Percentiles rank a stretch among this genome's conserved stretches.
These are phyloP conservation scores for Leucopsar rothschildi DNA, from an alignment of 2,113 vertebrate genomes.

Conservation along the genomic window DNA sequence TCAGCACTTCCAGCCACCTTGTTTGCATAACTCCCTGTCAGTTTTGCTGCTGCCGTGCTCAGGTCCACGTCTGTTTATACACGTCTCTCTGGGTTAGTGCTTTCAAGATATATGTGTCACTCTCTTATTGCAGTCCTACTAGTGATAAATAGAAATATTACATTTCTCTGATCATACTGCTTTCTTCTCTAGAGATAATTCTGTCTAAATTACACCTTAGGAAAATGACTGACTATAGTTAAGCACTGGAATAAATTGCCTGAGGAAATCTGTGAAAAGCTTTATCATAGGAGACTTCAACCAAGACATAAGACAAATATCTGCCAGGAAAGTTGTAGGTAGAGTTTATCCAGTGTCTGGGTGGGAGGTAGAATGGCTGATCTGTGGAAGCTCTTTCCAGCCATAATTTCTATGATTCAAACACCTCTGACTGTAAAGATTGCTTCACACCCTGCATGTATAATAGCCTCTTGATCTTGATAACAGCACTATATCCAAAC, in stretches of 20 bases:
- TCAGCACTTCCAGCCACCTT: neutral
- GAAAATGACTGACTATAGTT: neutral
- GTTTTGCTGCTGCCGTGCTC: neutral
- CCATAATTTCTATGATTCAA: conserved; percentile 41
- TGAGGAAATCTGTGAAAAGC: neutral
- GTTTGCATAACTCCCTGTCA: neutral
- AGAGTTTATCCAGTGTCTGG: neutral
- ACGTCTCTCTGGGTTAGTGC: neutral
- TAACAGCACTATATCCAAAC: neutral
- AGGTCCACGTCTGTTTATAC: neutral
- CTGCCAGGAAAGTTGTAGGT: neutral
- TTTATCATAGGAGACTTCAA: neutral
- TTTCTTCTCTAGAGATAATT: neutral
- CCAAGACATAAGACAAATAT: neutral
- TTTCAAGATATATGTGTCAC: neutral
- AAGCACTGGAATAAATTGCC: neutral
- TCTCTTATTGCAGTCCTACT: neutral
- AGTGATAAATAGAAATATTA: neutral
- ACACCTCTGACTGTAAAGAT: neutral
- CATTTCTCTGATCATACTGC: neutral
- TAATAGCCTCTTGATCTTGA: neutral
- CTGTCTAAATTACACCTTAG: neutral
- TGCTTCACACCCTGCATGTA: neutral
- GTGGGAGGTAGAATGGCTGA: neutral
- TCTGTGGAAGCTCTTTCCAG: neutral